Conservation (phyloP, 2,888 invertebrate genomes). For the Melolontha melolontha region DNA sequence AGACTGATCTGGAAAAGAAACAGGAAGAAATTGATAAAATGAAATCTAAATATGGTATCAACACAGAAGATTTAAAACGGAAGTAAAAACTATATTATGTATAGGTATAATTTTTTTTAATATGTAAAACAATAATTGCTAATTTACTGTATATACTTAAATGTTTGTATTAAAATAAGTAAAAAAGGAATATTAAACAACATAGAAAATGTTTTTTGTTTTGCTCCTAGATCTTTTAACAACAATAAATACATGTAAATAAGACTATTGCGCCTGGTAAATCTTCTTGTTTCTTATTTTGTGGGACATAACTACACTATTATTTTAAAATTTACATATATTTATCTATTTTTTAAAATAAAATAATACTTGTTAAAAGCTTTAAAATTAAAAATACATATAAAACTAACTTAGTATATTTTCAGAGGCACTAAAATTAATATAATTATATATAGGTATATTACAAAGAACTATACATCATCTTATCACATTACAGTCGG, state of each 20-base stretch:
- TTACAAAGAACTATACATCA: slow-evolving; percentile 1
- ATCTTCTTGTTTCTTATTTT: too few relatives aligned
- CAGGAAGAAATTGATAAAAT: slow-evolving; percentile 95
- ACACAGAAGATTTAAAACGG: slow-evolving; percentile 41
- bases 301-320: not conserved
- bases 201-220: too few relatives aligned
- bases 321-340: not conserved
- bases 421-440: too few relatives aligned
- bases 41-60: slow-evolving; percentile 92
- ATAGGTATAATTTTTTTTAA: not conserved
- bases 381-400: not conserved
- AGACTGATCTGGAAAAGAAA: slow-evolving; percentile 94
- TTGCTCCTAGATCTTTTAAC: too few relatives aligned
- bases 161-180: too few relatives aligned
- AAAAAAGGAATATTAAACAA: too few relatives aligned
- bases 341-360: not conserved
- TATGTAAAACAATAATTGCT: not conserved
- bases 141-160: too few relatives aligned
- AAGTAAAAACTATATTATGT: slow-evolving; percentile 23
- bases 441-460: not conserved
- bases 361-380: not conserved
- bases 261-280: too few relatives aligned
- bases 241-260: too few relatives aligned
- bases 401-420: not conserved
- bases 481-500: slow-evolving; percentile 10